Conservation (phyloP, 1,140 invertebrate species). For the Heliconius nattereri region DNA sequence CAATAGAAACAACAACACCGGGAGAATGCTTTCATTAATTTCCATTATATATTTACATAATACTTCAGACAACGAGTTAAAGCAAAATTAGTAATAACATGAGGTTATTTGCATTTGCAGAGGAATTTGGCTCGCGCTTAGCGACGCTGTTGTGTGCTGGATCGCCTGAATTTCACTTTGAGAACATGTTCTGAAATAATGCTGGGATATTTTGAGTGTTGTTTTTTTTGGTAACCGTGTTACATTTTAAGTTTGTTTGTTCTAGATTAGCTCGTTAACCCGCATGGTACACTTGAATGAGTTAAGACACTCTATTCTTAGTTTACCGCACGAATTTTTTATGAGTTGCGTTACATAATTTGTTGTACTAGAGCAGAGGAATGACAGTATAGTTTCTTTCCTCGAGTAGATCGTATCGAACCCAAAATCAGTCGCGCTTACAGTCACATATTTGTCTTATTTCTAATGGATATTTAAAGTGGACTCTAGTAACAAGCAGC, state of each 20-base stretch:
- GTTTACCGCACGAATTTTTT: no score
- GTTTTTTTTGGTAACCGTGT: neutral
- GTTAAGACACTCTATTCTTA: no score
- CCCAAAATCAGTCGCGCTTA: no score
- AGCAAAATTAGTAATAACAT: slow-evolving; percentile 36
- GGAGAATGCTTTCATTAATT: neutral
- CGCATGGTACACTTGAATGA: no score
- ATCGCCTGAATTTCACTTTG: slow-evolving; percentile 5
- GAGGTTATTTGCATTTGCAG: slow-evolving; percentile 36
- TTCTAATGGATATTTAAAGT: no score
- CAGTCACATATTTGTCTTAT: no score
- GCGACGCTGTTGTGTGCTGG: neutral
- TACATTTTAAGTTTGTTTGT: neutral
- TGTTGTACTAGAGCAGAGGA: no score
- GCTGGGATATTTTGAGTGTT: neutral
- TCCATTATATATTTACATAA: neutral
- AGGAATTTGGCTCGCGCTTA: slow-evolving; percentile 14
- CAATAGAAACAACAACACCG: neutral
- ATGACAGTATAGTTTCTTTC: no score
- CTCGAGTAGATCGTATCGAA: no score
- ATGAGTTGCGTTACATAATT: no score
- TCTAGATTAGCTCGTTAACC: no score
- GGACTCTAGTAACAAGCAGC: no score
- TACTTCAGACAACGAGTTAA: slow-evolving; percentile 2
- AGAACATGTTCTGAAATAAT: slow-evolving; percentile 10